Base-by-base conservation (phyloP, 2,888 invertebrate species). In the Apodemia duryi region DNA sequence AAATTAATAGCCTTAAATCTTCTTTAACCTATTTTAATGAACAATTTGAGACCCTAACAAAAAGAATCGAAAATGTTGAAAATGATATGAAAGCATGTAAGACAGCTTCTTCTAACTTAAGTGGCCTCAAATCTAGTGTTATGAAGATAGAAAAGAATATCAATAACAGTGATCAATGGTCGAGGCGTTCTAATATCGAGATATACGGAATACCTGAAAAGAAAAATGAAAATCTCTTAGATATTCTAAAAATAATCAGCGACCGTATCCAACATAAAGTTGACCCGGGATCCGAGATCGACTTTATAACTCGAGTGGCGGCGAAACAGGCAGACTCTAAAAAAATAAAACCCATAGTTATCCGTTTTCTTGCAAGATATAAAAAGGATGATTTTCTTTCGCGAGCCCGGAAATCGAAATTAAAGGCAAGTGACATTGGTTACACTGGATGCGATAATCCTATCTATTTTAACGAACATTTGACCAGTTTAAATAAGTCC, bases 331-430 rank as follows among this genome's bases (percentile, higher is more conserved):
- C 38, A 9, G 61, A 61, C 21, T 41, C 21, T 61, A 63, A 62
- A 28, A 63, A 38, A 35, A 21, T 52, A 54, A 67, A 67, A 21
- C 67, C 67, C 3, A 67, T 67, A 11, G 63, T 67, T 6, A 32
- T 67, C 11, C 65, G 67, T 35, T 67, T 67, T 35, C 46, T 67
- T 21, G 61, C 67, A n/a, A 61, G 67, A 13, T 65, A 62, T 28
- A 67, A 63, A 63, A 67, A 65, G 38, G 65, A 67, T n/a, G 67
- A 65, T 35, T 65, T 67, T 60, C 28, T 67, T n/a, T 28, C 43
- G 21, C 32, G 54, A 11, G 52, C 49, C 6, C 63, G 61, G 51
- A 67, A 61, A 60, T 41, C 32, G 2, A 65, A 67, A 63, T 29
- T 67, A 32, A 61, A 51, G 32, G 62, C 62, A 10, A 32, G 62